Percentiles rank a stretch among this genome's conserved stretches.
phyloP scores from a whole-genome alignment of 2,888 invertebrate genomes.

The Drosophila anceps region DNA sequence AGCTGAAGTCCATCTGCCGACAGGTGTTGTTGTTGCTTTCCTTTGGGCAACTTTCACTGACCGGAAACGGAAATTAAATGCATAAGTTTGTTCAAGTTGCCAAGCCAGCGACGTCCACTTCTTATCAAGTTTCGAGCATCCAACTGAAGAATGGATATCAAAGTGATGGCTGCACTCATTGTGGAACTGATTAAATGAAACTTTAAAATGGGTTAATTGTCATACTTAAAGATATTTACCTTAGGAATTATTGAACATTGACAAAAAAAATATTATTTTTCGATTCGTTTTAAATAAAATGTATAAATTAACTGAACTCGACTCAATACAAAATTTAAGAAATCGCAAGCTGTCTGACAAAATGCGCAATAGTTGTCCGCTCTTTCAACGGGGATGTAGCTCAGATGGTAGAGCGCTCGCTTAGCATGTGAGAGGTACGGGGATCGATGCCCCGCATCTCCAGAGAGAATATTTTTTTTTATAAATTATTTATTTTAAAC shows the following conservation, averaged over 20 bases:
- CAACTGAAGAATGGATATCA: not conserved
- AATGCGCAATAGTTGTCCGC: slow-evolving; percentile 34
- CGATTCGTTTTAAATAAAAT: too few relatives aligned
- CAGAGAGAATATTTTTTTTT: slow-evolving; percentile 39
- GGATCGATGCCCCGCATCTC: slow-evolving; percentile 85
- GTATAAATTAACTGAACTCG: too few relatives aligned
- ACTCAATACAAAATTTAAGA: too few relatives aligned
- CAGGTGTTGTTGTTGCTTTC: slow-evolving; percentile 70
- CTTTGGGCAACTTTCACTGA: slow-evolving; percentile 73
- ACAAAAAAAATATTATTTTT: not conserved
- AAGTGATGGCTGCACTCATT: slow-evolving; percentile 11
- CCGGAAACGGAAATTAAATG: slow-evolving; percentile 82
- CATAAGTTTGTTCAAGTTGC: slow-evolving; percentile 72
- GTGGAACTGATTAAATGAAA: not conserved
- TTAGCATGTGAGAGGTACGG: slow-evolving; percentile 86
- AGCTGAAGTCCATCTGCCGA: slow-evolving; percentile 26
- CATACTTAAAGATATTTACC: not conserved
- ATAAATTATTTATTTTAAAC: not conserved
- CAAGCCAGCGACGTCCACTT: slow-evolving; percentile 19
- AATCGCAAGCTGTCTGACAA: slow-evolving; percentile 13
- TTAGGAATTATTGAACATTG: not conserved
- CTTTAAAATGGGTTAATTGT: not conserved
- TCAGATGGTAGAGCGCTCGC: slow-evolving; percentile 86
- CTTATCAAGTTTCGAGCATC: slow-evolving; percentile 56
- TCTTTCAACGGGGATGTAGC: slow-evolving; percentile 84